phyloP scores from a whole-genome alignment of 2,888 invertebrate genomes.

The Hololepta plana region DNA sequence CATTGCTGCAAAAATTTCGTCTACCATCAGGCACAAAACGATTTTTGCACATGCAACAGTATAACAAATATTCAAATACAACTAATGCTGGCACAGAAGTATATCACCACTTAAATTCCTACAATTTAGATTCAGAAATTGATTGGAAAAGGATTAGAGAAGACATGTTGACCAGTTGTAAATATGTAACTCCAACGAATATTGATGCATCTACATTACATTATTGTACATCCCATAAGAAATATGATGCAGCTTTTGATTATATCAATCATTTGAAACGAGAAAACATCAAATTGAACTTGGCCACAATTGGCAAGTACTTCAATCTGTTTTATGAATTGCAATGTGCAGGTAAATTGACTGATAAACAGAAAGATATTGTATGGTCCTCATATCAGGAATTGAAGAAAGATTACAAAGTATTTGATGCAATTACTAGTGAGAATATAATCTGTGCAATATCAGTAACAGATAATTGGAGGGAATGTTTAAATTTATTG shows the following conservation, averaged over 20 bases:
- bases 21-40: too few species aligned
- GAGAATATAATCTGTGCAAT: conserved; percentile 43
- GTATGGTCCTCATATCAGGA: conserved; percentile 19
- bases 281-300: conserved; percentile 30
- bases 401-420: conserved; percentile 33
- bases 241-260: conserved; percentile 33
- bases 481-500: conserved; percentile 37
- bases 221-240: conserved; percentile 26
- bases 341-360: conserved; percentile 20
- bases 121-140: background rate
- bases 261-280: conserved; percentile 37
- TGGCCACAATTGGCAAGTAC: conserved; percentile 38
- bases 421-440: conserved; percentile 40
- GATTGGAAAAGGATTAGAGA: conserved; percentile 28
- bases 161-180: conserved; percentile 24
- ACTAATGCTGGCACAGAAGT: too few species aligned
- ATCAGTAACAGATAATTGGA: conserved; percentile 45
- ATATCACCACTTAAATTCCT: too few species aligned
- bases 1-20: too few species aligned
- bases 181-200: conserved; percentile 30
- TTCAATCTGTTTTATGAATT: conserved; percentile 32
- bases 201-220: conserved; percentile 42
- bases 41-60: too few species aligned
- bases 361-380: conserved; percentile 30
- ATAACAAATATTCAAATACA: too few species aligned